Evolutionary conservation across 2,797 vertebrate species (phyloP).

Genomic region (Crax fasciolata): DNA sequence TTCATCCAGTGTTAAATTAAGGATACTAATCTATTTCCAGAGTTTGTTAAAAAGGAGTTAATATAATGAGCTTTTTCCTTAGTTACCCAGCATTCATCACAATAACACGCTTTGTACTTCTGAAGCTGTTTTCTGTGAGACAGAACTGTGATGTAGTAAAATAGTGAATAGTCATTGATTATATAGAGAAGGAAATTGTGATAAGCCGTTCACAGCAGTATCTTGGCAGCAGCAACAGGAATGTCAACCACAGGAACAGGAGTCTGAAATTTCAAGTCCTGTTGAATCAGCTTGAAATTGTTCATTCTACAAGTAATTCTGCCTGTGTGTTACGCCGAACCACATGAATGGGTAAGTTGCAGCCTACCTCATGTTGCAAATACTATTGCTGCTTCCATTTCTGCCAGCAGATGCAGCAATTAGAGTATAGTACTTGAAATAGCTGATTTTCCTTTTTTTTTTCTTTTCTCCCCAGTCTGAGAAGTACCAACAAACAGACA

Average conservation of each 20-base stretch:
- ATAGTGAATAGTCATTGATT: neutral
- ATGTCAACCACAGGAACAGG: neutral
- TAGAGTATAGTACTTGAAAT: neutral
- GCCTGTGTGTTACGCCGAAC: neutral
- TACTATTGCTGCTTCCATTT: neutral
- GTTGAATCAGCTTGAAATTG: neutral
- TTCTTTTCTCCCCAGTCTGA: neutral
- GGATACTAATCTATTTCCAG: neutral
- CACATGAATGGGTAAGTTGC: neutral
- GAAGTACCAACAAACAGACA: neutral
- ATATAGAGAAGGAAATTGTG: neutral
- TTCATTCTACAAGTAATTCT: neutral
- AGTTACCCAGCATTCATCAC: neutral
- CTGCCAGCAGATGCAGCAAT: neutral
- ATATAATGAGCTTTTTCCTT: neutral
- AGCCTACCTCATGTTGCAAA: neutral
- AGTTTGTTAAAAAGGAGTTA: neutral
- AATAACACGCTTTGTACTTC: neutral
- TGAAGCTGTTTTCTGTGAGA: neutral
- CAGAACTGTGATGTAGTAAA: neutral
- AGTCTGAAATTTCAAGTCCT: neutral
- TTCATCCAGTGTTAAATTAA: neutral
- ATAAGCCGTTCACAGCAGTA: neutral
- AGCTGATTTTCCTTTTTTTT: neutral
- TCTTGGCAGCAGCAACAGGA: neutral